phyloP scores from a whole-genome alignment of 2,797 vertebrate species.

The Cyprinodon diabolis region DNA sequence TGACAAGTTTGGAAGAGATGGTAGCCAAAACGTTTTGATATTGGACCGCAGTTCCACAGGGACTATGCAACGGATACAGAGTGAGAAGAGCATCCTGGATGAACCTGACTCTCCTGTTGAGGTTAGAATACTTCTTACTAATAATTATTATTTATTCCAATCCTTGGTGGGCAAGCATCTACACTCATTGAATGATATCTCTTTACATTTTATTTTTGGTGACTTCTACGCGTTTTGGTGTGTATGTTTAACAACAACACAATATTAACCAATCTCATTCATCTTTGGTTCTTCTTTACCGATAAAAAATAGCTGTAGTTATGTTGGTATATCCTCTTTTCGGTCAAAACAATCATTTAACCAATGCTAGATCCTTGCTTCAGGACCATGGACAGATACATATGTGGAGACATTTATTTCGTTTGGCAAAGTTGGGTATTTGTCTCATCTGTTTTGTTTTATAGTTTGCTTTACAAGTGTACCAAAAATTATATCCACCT shows the following conservation, averaged over 20 bases:
- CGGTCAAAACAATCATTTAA: neutral
- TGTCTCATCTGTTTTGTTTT: neutral
- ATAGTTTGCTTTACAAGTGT: neutral
- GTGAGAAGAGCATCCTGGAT: neutral
- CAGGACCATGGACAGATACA: constrained; percentile 11
- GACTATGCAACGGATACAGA: neutral
- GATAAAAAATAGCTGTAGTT: neutral
- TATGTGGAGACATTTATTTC: no score
- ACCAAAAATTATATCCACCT: no score
- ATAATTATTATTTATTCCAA: neutral
- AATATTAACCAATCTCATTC: rapidly evolving
- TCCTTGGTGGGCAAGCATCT: neutral
- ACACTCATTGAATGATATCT: rapidly evolving
- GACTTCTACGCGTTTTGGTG: neutral
- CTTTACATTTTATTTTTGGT: neutral
- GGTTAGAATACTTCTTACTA: neutral
- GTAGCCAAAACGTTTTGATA: neutral
- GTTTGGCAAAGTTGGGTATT: neutral
- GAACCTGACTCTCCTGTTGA: neutral
- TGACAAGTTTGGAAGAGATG: neutral
- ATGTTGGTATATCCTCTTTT: neutral
- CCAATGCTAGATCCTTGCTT: neutral
- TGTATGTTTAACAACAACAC: neutral
- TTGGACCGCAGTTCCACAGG: neutral
- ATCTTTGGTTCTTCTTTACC: neutral